Evolutionary conservation across 1,140 invertebrate species (phyloP), one percentile per base, ranked within the genome.

Genomic region (Melanaphis sacchari): DNA sequence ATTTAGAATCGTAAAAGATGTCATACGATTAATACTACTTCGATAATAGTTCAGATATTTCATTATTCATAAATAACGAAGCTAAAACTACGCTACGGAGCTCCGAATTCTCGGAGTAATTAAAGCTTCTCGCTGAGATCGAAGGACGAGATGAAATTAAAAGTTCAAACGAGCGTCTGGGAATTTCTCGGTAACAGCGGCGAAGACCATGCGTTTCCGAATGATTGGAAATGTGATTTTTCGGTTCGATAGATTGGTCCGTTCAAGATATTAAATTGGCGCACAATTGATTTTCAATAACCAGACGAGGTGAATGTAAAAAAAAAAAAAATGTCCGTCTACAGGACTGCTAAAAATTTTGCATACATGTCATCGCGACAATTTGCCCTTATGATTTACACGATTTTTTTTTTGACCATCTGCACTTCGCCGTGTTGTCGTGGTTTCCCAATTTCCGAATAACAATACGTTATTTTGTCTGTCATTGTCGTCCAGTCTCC

Each of bases 381-480:
- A 49, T 84, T 92, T 15, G 41, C 11, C 26, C 43, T 15, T 26
- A 38, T 92, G 76, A 93, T 93, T 93, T 93, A 93, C 91, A 41
- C 36, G 22, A 1, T 93, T 52, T 52, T 92, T n/a, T 76, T n/a
- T 38, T 18, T 24, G 31, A 52, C 38, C 91, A 93, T 85, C 81
- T 93, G 91, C 91, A 84, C 49, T n/a, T 26, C 89, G n/a, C 24
- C 59, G 41, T 15, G n/a, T 18, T 22, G 43, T 21, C 46, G 84
- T 26, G 43, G 49, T 93, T 84, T 84, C 43, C 91, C 38, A 81
- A 40, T 82, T 93, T 84, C 43, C 66, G n/a, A 2, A 52, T 36
- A 92, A 92, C 91, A 92, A 92, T 84, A 26, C 26, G 49, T 82
- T 82, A 85, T 85, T 93, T 85, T 52, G 36, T 46, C 76, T 54